These are phyloP conservation scores for Axinella damicornis DNA, from an alignment of 37 sponge, comb jelly and placozoan genomes.

Conservation along the genomic window DNA sequence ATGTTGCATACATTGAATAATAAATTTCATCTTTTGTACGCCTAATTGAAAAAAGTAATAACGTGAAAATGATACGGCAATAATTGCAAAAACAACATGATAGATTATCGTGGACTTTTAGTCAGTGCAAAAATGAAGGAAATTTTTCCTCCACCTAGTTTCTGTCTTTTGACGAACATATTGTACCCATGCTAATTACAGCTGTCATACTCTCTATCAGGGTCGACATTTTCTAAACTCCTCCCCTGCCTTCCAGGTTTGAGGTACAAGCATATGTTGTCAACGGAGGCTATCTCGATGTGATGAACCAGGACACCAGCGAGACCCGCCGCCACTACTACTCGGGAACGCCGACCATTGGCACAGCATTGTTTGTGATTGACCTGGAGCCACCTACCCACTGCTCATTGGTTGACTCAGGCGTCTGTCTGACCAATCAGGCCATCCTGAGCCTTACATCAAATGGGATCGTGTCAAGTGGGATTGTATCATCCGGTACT, in stretches of 20 bases:
- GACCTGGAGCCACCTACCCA: constrained; percentile 72
- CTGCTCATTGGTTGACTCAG: constrained; percentile 43
- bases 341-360: constrained; percentile 34
- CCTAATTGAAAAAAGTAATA: too few species aligned
- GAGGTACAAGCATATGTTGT: constrained; percentile 2
- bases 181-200: too few species aligned
- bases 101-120: too few species aligned
- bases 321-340: constrained; percentile 63
- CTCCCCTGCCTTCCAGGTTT: constrained; percentile 43
- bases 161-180: too few species aligned
- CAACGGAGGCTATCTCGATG: constrained; percentile 76
- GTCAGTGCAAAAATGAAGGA: too few species aligned
- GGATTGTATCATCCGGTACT: neutral
- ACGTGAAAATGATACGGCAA: too few species aligned
- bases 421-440: constrained; percentile 22
- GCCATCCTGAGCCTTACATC: constrained; percentile 2
- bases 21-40: too few species aligned
- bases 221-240: neutral
- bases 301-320: constrained; percentile 62
- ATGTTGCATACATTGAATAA: too few species aligned
- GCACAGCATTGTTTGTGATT: constrained; percentile 31
- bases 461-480: too few species aligned
- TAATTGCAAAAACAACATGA: too few species aligned
- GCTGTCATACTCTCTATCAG: neutral
- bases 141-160: too few species aligned